Conservation (phyloP, 37 sponge, comb jelly and placozoan species). For the Diacarnus erythraeanus region DNA sequence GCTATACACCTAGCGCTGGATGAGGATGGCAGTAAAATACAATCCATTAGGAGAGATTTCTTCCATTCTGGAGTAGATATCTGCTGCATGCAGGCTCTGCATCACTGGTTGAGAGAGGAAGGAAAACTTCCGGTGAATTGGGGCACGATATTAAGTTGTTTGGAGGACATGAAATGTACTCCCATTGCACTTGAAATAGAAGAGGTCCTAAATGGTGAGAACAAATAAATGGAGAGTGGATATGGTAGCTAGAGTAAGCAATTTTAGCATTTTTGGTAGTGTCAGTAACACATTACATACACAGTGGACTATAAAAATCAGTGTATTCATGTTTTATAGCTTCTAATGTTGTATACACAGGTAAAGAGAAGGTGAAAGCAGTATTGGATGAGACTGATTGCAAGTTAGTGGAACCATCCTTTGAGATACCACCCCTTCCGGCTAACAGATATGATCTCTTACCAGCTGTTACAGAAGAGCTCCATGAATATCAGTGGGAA, state of each 20-base stretch:
- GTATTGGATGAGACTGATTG: too few relatives aligned
- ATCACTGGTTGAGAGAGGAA: slow-evolving; percentile 5
- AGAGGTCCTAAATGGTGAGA: not conserved
- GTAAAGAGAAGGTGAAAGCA: too few relatives aligned
- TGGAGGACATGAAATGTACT: not conserved
- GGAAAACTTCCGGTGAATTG: slow-evolving; percentile 11
- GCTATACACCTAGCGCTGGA: slow-evolving; percentile 13
- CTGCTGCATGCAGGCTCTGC: slow-evolving; percentile 20
- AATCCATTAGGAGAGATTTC: slow-evolving; percentile 1
- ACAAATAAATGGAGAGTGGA: too few relatives aligned
- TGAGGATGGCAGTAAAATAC: not conserved
- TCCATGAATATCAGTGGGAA: slow-evolving; percentile 60
- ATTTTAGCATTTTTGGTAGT: too few relatives aligned
- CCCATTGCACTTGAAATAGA: not conserved
- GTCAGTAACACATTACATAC: too few relatives aligned
- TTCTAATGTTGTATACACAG: too few relatives aligned
- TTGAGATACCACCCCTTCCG: too few relatives aligned
- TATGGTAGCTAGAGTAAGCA: too few relatives aligned
- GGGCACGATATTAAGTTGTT: slow-evolving; percentile 2
- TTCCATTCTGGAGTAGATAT: slow-evolving; percentile 1
- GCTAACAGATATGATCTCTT: not conserved
- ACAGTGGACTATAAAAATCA: too few relatives aligned
- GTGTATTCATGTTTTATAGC: too few relatives aligned
- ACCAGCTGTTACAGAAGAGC: not conserved
- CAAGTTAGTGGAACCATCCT: too few relatives aligned